Conservation (phyloP, 2,797 vertebrate genomes). For the Microctenopoma stevenorrisi region DNA sequence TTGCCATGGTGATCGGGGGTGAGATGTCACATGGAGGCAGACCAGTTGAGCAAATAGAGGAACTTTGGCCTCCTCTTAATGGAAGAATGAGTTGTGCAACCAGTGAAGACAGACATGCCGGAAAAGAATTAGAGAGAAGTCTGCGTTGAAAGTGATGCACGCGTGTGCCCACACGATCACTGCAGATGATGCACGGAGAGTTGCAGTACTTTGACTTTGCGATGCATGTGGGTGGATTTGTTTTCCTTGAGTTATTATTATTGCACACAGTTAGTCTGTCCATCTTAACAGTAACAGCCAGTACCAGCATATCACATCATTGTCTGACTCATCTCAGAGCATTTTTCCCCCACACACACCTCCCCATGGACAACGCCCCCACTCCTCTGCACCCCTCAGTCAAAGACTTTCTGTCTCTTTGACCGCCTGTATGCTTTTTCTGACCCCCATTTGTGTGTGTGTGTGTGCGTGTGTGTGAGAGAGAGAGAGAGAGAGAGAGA, state of each 20-base stretch:
- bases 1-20: conserved; percentile 44
- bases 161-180: conserved; percentile 4
- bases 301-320: conserved; percentile 66
- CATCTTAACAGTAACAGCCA: conserved; percentile 49
- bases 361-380: conserved; percentile 26
- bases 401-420: conserved; percentile 70
- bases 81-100: conserved; percentile 51
- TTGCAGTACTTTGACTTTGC: background rate
- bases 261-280: conserved; percentile 40
- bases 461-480: conserved; percentile 4
- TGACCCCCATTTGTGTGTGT: conserved; percentile 29
- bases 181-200: background rate
- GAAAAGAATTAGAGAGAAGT: conserved; percentile 37
- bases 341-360: conserved; percentile 28
- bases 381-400: conserved; percentile 32
- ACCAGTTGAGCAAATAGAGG: conserved; percentile 44
- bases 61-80: conserved; percentile 37
- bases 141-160: conserved; percentile 6
- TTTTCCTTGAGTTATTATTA: conserved; percentile 9
- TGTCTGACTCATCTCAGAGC: conserved; percentile 55
- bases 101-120: conserved; percentile 22
- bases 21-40: conserved; percentile 38
- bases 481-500: conserved; percentile 21
- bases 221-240: background rate
- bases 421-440: conserved; percentile 59